Base-by-base conservation (phyloP, 2,797 vertebrate genomes). In the Hydrolagus colliei region DNA sequence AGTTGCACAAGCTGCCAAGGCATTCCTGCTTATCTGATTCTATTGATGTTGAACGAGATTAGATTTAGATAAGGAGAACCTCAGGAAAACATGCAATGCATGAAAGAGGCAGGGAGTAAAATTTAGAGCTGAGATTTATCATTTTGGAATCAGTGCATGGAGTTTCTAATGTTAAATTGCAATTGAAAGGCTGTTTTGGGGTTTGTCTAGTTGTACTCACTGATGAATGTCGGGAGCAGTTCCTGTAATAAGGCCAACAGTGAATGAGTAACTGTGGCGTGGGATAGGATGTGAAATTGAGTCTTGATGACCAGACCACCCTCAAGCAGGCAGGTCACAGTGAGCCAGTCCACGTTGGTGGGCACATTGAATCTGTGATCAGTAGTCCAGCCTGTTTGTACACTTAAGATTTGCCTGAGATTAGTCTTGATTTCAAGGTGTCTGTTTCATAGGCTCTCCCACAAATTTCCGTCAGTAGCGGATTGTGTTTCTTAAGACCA, bases 401-500 rank as follows among this genome's bases (percentile, higher is more conserved):
- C 85, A 52, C 90, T 91, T 72, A 87, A 88, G 86, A 85, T 88
- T 88, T 86, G 87, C 88, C 0, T 12, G 77, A 92, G 89, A 88
- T 89, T 88, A 92, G 89, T 87, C 86, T 88, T 91, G 86, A 76
- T 89, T 93, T 91, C 89, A 90, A 91, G 89, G 90, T 90, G 88
- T 89, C 88, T 89, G 87, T 89, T 91, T 89, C 88, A 88, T 63
- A 63, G 87, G 85, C 62, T 0, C 89, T 85, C 85, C 88, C 86
- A 89, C 89, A 90, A 91, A 93, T 91, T 90, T 87, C 86, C 89
- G 89, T 91, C 91, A 93, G 94, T 93, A 95, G 93, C 90, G 93
- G 93, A 96, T 94, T 94, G 93, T 88, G 88, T 95, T 95, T 95
- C 92, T 91, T 92, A 92, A 96, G 93, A 93, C 89, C 91, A 1